Base-by-base conservation (phyloP, 2,888 invertebrate species). In the Trichacis sp. region DNA sequence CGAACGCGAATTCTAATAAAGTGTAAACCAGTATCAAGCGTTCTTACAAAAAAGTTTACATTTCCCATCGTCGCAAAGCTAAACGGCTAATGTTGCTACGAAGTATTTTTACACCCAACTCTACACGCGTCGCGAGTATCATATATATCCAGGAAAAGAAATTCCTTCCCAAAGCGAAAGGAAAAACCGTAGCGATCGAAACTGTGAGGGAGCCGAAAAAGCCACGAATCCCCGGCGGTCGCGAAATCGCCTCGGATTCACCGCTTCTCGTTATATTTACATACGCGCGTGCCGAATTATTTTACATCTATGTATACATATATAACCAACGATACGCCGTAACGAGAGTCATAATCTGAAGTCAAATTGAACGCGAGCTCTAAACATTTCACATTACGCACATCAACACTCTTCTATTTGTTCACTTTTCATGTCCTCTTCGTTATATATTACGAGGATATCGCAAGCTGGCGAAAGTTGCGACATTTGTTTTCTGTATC, bases 51-150 rank as follows among this genome's bases (percentile, higher is more conserved):
- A 52, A 46, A 17, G 50, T 55, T 29, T 38, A 49, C 17, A 33
- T 46, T 33, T 2, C 33, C 2, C 2, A 6, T 33, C 81, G 81
- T 80, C 80, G 81, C 79, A 79, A 82, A 83, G 82, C 82, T 82
- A 79, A 82, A 82, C 77, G 76, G 77, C 77, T 82, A 81, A 68
- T 77, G 72, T 69, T 79, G 79, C 72, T 79, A 82, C 81, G 78
- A 80, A 79, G 69, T 80, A 80, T 79, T 73, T 79, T 80, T 8
- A 24, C n/a, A n/a, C n/a, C n/a, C n/a, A n/a, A n/a, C n/a, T n/a
- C n/a, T n/a, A n/a, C n/a, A n/a, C n/a, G n/a, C 3, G 24, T 24
- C 24, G 24, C 24, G n/a, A 24, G 24, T 24, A 24, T 24, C n/a
- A 24, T 24, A 8, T 24, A 24, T 24, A 24, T 24, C 24, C 24